Evolutionary conservation across 1,140 invertebrate genomes (phyloP).

Genomic region (Rhynchophorus ferrugineus): DNA sequence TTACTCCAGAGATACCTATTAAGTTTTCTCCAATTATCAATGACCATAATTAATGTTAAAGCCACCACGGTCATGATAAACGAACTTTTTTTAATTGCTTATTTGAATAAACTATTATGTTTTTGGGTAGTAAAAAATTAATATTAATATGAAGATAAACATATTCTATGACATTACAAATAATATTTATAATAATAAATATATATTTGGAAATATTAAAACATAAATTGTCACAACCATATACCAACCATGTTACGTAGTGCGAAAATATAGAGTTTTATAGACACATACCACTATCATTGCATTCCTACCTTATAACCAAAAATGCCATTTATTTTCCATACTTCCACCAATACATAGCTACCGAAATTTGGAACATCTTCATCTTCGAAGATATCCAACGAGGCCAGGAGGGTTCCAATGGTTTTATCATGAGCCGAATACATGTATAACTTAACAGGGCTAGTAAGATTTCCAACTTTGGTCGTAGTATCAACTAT

Average conservation of each 20-base stretch:
- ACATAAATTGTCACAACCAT: not conserved
- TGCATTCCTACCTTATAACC: conserved; percentile 22
- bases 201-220: not conserved
- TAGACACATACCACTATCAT: not conserved
- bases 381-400: conserved; percentile 51
- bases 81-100: no score
- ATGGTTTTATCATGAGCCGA: conserved; percentile 64
- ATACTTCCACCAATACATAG: conserved; percentile 35
- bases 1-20: no score
- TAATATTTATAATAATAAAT: no score
- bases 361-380: conserved; percentile 48
- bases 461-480: conserved; percentile 1
- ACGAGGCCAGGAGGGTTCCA: conserved; percentile 50
- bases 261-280: not conserved
- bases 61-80: no score
- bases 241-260: not conserved
- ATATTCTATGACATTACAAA: no score
- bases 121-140: no score
- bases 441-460: conserved; percentile 39
- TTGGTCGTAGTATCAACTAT: conserved; percentile 16
- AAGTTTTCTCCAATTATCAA: no score
- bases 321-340: conserved; percentile 16
- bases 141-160: no score
- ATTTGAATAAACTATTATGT: no score
- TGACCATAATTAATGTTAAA: no score